Base-by-base conservation (phyloP, 2,797 vertebrate genomes). In the Phylloscopus collybita region DNA sequence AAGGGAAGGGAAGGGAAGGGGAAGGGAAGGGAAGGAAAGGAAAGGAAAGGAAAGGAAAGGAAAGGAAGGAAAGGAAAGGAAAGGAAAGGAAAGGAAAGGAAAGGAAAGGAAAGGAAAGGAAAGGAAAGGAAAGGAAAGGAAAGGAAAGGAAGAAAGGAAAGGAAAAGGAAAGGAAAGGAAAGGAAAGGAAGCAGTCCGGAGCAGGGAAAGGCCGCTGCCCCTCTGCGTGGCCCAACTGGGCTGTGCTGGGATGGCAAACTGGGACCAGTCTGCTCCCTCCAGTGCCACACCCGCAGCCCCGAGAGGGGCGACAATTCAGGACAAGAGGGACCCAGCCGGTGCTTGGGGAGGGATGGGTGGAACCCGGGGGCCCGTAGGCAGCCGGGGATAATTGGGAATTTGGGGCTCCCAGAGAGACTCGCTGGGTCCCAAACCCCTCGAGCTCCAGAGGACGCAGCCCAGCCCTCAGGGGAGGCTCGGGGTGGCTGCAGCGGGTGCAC, bases 401-500 rank as follows among this genome's bases (percentile, higher is more conserved):
- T 56, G 1, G 61, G 65, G 20, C 6, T 60, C 45, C 5, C 6
- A 2, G 32, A 16, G 36, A 34, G 61, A 14, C 50, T 50, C 18
- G 2, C 30, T 21, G 36, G 6, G 10, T 49, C 30, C 22, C 71
- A 20, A 38, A 50, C 3, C 50, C 60, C 49, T 70, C 1, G 45
- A 40, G 45, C 30, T 51, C 32, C 54, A 7, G 80, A 16, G 15
- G 13, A 30, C 3, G 19, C 36, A 21, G 49, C 65, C 64, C 29
- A 26, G 11, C 19, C 40, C 67, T 13, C 11, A 7, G 61, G 25
- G 17, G 7, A 21, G n/a, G 59, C 65, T 44, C 26, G 0, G 47
- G 19, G 9, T 57, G 65, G 25, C n/a, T 3, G 16, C 30, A 7
- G 60, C 0, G n/a, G n/a, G 1, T 3, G 19, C 10, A 5, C 6